These are phyloP conservation scores for Pomacea canaliculata DNA, from an alignment of 2,888 invertebrate genomes.

Conservation along the genomic window DNA sequence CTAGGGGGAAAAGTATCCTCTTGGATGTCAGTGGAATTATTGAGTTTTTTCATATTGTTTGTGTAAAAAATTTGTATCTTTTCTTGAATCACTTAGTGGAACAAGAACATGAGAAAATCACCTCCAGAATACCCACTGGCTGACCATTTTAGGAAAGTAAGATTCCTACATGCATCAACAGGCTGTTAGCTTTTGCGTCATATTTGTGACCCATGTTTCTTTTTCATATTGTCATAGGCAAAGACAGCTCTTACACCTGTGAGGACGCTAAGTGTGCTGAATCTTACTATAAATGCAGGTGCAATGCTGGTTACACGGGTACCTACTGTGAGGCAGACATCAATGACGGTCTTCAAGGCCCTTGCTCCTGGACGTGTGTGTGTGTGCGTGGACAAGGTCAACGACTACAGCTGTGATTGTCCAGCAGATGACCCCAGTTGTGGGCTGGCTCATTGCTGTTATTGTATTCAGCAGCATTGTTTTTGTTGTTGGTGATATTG, in stretches of 20 bases:
- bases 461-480: constrained; percentile 21
- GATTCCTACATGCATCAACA: too few species aligned
- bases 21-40: too few species aligned
- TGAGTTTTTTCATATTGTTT: too few species aligned
- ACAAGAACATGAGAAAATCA: too few species aligned
- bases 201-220: too few species aligned
- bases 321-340: constrained; percentile 23
- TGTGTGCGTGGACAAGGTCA: constrained; percentile 26
- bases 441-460: constrained; percentile 33
- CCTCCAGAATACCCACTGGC: too few species aligned
- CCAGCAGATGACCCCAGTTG: constrained; percentile 28
- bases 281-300: constrained; percentile 25
- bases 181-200: too few species aligned
- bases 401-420: constrained; percentile 31
- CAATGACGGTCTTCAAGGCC: constrained; percentile 27
- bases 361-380: constrained; percentile 29
- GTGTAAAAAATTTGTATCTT: too few species aligned
- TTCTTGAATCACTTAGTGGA: too few species aligned
- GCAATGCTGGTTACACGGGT: constrained; percentile 22
- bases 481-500: neutral
- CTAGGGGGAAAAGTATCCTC: too few species aligned
- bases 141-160: too few species aligned
- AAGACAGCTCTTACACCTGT: constrained; percentile 21
- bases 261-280: constrained; percentile 23
- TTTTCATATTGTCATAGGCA: too few species aligned